Evolutionary conservation across 2,797 vertebrate genomes (phyloP).

Genomic region (Prunella strophiata): DNA sequence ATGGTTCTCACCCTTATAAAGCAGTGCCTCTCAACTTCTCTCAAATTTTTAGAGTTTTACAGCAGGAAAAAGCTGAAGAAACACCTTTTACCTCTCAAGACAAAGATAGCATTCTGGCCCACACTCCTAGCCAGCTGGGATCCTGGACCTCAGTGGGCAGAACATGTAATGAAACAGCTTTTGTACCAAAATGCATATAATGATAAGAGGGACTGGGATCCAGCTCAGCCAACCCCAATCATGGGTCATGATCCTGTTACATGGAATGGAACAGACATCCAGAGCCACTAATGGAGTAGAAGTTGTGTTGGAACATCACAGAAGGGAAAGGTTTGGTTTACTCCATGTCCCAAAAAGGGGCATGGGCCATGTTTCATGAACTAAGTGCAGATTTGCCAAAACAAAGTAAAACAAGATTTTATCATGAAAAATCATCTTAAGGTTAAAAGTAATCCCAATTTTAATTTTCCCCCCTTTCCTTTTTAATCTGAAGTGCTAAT

Average conservation of each 20-base stretch:
- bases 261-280: neutral
- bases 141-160: neutral
- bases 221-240: neutral
- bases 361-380: fast-evolving
- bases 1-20: neutral
- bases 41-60: neutral
- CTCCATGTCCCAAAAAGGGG: no score
- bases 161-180: neutral
- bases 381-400: neutral
- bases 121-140: neutral
- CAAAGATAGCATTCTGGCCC: neutral
- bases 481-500: neutral
- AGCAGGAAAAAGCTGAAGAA: neutral
- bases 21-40: fast-evolving
- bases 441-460: neutral
- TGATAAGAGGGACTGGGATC: neutral
- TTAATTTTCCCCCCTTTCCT: neutral
- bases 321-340: neutral
- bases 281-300: neutral
- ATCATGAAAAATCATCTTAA: neutral
- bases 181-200: neutral
- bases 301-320: neutral
- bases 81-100: neutral
- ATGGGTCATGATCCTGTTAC: neutral
- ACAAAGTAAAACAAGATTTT: neutral